Evolutionary conservation across 2,888 invertebrate genomes (phyloP).

Genomic region (Blomia tropicalis): DNA sequence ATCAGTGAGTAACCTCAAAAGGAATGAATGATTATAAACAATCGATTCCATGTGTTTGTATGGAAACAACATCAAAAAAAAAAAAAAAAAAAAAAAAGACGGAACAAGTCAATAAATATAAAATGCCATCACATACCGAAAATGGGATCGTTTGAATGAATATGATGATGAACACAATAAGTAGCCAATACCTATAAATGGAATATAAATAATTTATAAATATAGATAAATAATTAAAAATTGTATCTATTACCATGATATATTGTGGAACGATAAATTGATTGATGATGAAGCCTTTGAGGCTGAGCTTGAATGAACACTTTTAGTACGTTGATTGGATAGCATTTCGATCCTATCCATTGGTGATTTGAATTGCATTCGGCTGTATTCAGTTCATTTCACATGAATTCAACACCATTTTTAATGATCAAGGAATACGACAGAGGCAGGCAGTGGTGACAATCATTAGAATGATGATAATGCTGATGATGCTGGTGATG

Average conservation of each 20-base stretch:
- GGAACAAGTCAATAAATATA: no score
- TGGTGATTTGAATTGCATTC: no score
- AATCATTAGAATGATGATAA: no score
- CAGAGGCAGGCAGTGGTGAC: background rate
- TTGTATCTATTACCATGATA: background rate
- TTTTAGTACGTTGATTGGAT: background rate
- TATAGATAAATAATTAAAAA: background rate
- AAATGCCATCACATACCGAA: background rate
- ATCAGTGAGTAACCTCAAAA: no score
- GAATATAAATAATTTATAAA: background rate
- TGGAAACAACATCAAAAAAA: no score
- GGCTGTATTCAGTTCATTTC: no score
- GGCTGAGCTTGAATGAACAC: background rate
- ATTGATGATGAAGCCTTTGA: background rate
- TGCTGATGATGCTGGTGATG: background rate
- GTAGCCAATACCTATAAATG: background rate
- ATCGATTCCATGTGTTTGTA: no score
- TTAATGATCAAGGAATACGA: background rate
- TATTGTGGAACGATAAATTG: background rate
- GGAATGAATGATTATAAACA: no score
- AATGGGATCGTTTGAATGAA: background rate
- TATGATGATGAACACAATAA: background rate
- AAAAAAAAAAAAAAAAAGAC: no score
- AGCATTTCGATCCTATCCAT: background rate
- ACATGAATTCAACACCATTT: no score